Evolutionary conservation across 2,797 vertebrate genomes (phyloP).

Genomic region (Lacerta viridis): DNA sequence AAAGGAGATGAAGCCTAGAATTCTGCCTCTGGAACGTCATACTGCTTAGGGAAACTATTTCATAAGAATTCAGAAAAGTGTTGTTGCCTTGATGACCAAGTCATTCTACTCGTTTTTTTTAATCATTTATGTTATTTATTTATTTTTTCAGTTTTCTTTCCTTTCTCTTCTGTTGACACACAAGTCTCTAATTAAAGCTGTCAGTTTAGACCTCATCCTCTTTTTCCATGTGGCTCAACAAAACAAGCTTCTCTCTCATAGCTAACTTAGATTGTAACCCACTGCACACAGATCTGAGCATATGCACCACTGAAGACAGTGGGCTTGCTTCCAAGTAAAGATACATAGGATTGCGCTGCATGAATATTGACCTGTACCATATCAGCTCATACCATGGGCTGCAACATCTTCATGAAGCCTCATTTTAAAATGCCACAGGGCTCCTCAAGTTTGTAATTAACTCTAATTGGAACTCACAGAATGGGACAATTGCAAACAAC

Average conservation of each 20-base stretch:
- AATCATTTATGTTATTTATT: too few species aligned
- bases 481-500: conserved; percentile 18
- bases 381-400: background rate
- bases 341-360: background rate
- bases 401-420: conserved; percentile 20
- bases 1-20: too few species aligned
- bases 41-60: too few species aligned
- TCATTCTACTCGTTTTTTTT: background rate
- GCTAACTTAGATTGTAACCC: background rate
- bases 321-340: background rate
- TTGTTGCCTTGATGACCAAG: background rate
- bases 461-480: conserved; percentile 34
- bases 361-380: conserved; percentile 11
- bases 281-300: background rate
- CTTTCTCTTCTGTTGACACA: background rate
- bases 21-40: too few species aligned
- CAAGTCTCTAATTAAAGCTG: background rate
- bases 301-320: background rate
- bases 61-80: too few species aligned
- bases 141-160: background rate
- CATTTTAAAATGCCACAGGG: background rate
- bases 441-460: conserved; percentile 1
- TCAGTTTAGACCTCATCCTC: background rate
- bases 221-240: background rate
- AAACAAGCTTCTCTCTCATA: background rate